Evolutionary conservation across 2,797 vertebrate species (phyloP).

Genomic region (Salarias fasciatus): DNA sequence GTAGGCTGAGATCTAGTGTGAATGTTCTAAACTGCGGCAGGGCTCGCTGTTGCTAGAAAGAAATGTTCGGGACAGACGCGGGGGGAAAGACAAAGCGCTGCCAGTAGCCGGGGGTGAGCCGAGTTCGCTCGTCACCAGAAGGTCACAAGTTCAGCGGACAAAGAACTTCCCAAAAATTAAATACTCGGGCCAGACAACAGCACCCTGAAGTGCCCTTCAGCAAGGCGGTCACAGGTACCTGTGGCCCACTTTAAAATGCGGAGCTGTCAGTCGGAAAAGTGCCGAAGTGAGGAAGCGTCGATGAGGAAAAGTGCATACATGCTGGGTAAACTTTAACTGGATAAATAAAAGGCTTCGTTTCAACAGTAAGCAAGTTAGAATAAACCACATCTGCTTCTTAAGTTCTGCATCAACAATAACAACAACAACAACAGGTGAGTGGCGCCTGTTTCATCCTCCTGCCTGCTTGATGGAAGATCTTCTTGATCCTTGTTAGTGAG

Average conservation of each 20-base stretch:
- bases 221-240: conserved; percentile 24
- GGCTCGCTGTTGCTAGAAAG: conserved; percentile 60
- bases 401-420: conserved; percentile 53
- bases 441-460: conserved; percentile 59
- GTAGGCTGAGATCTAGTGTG: conserved; percentile 73
- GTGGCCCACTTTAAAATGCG: conserved; percentile 13
- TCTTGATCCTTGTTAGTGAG: conserved; percentile 71
- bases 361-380: conserved; percentile 31
- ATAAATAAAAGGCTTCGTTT: conserved; percentile 38
- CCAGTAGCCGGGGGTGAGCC: conserved; percentile 56
- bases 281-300: conserved; percentile 25
- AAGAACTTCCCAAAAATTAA: conserved; percentile 31
- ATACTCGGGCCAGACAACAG: conserved; percentile 42
- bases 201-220: conserved; percentile 36
- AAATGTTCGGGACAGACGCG: conserved; percentile 52
- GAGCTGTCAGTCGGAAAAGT: conserved; percentile 21
- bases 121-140: conserved; percentile 58
- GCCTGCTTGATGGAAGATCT: conserved; percentile 48
- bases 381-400: conserved; percentile 50
- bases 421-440: conserved; percentile 75
- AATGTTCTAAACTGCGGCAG: conserved; percentile 72
- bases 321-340: conserved; percentile 59
- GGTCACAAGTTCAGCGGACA: conserved; percentile 66
- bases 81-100: conserved; percentile 48
- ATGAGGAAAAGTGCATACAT: conserved; percentile 51